Conservation (phyloP, 53 echinoderm and acorn worm species). For the Holothuria leucospilota region DNA sequence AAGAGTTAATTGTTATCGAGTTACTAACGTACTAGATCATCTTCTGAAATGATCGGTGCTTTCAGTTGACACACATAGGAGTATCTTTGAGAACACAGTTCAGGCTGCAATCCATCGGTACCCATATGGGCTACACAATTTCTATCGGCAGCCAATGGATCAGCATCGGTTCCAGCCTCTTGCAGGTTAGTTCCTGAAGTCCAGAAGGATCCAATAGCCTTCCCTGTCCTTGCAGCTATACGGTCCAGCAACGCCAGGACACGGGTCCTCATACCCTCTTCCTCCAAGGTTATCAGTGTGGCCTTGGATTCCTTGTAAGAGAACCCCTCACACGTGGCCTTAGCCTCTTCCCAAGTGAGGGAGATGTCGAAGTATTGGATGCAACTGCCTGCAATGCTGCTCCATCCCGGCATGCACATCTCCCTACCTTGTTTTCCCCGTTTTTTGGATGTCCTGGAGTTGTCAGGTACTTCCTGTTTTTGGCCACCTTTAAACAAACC, state of each 20-base stretch:
- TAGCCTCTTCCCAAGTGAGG: neutral
- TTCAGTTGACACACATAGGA: neutral
- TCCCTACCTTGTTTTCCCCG: neutral
- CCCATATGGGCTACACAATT: neutral
- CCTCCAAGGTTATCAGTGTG: neutral
- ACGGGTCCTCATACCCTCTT: neutral
- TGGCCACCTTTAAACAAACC: no score
- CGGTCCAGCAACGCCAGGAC: neutral
- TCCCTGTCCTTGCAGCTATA: neutral
- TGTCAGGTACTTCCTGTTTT: no score
- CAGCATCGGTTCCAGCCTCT: neutral
- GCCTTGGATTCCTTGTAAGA: neutral
- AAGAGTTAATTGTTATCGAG: no score
- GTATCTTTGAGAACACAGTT: neutral
- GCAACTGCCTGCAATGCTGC: neutral
- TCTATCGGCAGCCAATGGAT: neutral
- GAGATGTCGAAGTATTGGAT: no score
- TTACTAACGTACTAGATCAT: slow-evolving; percentile 1
- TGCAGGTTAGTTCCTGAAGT: neutral
- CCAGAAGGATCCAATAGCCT: neutral
- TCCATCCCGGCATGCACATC: slow-evolving; percentile 25
- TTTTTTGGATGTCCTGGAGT: neutral
- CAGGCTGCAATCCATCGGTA: neutral
- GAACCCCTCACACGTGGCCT: neutral
- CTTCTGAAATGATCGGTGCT: neutral